Evolutionary conservation across 37 sponge, comb jelly and placozoan species (phyloP).

Genomic region (Geodia barretti): DNA sequence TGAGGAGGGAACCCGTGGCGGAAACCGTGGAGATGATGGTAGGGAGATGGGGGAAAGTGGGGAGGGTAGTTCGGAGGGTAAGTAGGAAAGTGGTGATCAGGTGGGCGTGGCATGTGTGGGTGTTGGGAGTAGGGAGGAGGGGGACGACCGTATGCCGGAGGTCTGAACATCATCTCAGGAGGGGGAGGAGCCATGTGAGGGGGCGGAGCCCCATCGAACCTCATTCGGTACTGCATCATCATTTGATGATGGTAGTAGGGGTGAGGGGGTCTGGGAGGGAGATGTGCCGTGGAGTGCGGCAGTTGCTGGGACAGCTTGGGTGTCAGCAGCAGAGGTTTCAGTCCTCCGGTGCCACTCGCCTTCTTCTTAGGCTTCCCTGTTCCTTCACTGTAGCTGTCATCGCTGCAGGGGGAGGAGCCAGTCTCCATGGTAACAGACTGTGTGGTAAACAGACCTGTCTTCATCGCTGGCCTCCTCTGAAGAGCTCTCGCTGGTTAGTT

Average conservation of each 20-base stretch:
- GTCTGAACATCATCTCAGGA: not conserved
- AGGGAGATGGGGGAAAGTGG: constrained; percentile 15
- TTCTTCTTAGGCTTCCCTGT: not conserved
- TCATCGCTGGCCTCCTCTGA: constrained; percentile 56
- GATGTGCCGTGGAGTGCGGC: not conserved
- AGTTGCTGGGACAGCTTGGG: not conserved
- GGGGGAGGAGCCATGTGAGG: not conserved
- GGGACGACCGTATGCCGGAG: not conserved
- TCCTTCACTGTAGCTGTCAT: constrained; percentile 17
- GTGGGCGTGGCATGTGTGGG: not conserved
- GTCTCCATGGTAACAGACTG: not conserved
- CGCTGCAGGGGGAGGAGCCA: constrained; percentile 10
- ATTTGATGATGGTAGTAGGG: constrained; percentile 25
- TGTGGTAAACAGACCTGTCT: too few species aligned
- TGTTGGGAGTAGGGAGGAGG: not conserved
- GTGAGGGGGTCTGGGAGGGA: constrained; percentile 1
- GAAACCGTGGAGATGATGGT: not conserved
- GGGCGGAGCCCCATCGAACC: not conserved
- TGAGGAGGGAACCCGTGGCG: not conserved
- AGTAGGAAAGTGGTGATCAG: constrained; percentile 11
- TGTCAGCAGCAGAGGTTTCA: not conserved
- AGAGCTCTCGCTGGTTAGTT: constrained; percentile 68
- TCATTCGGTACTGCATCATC: constrained; percentile 7
- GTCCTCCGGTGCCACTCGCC: not conserved
- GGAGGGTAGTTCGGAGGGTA: constrained; percentile 1